phyloP scores from a whole-genome alignment of 2,888 invertebrate genomes.

The Lottia scabra region DNA sequence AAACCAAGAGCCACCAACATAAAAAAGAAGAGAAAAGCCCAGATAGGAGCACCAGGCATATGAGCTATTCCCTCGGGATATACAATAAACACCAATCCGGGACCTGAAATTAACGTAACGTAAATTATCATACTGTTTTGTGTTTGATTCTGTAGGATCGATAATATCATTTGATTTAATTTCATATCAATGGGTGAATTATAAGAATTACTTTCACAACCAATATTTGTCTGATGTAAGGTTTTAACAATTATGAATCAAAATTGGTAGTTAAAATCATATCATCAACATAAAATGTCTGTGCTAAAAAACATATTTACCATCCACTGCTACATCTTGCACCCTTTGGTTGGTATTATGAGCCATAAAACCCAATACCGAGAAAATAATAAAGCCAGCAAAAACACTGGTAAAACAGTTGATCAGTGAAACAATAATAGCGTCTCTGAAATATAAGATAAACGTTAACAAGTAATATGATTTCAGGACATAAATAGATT shows the following conservation, averaged over 20 bases:
- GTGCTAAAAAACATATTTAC: slow-evolving; percentile 23
- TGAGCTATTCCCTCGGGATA: slow-evolving; percentile 57
- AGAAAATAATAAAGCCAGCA: slow-evolving; percentile 62
- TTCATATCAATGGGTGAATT: too few species aligned
- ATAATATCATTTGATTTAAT: too few species aligned
- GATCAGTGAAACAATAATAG: slow-evolving; percentile 53
- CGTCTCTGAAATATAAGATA: slow-evolving; percentile 45
- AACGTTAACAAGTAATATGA: not conserved
- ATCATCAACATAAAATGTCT: too few species aligned
- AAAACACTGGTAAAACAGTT: slow-evolving; percentile 60
- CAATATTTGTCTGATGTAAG: too few species aligned
- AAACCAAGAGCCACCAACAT: slow-evolving; percentile 55
- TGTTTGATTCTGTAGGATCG: not conserved
- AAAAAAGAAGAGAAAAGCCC: slow-evolving; percentile 59
- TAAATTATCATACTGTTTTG: too few species aligned
- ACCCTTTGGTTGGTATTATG: slow-evolving; percentile 56
- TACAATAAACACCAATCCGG: slow-evolving; percentile 54
- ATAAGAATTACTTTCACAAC: too few species aligned
- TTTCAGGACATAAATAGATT: too few species aligned
- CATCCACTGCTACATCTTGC: slow-evolving; percentile 56
- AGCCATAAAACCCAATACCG: slow-evolving; percentile 74
- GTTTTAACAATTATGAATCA: too few species aligned
- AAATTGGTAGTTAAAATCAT: too few species aligned
- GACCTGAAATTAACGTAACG: slow-evolving; percentile 48
- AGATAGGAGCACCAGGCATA: slow-evolving; percentile 50